These are phyloP conservation scores for Brachirus orientalis DNA, from an alignment of 2,113 vertebrate species.

Conservation along the genomic window DNA sequence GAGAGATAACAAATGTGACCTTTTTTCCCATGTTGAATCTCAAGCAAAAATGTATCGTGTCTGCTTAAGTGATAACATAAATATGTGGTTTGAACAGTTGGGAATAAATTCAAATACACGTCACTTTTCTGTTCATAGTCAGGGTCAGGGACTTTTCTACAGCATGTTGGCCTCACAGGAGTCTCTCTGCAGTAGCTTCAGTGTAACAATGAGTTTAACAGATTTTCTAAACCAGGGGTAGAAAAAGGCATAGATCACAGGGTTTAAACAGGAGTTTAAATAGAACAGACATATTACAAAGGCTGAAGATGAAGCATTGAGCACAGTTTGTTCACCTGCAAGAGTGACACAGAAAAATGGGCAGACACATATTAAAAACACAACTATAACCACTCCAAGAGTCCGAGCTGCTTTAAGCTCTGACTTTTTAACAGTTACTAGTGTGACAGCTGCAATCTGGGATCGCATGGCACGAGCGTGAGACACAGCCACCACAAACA, in stretches of 20 bases:
- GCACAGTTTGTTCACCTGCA: neutral
- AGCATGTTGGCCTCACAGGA: conserved; percentile 16
- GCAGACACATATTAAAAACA: conserved; percentile 27
- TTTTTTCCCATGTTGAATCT: no score
- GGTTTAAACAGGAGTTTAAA: conserved; percentile 43
- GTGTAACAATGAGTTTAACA: conserved; percentile 22
- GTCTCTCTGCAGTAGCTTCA: conserved; percentile 34
- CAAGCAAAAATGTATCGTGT: no score
- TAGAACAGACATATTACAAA: conserved; percentile 9
- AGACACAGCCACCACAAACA: conserved; percentile 37
- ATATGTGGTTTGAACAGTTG: no score
- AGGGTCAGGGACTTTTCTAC: neutral
- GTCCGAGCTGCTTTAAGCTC: conserved; percentile 40
- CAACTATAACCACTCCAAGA: conserved; percentile 23
- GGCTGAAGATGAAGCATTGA: neutral
- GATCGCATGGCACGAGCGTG: conserved; percentile 17
- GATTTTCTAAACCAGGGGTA: conserved; percentile 52
- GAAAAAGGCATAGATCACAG: conserved; percentile 33
- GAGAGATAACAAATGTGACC: no score
- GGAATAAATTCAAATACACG: neutral
- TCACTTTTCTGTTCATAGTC: no score
- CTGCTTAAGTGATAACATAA: no score
- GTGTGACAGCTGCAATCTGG: neutral
- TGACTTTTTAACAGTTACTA: neutral
- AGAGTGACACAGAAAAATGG: conserved; percentile 27